Evolutionary conservation across 1,140 invertebrate species (phyloP), one percentile per base, ranked within the genome.

Genomic region (Galleria mellonella): DNA sequence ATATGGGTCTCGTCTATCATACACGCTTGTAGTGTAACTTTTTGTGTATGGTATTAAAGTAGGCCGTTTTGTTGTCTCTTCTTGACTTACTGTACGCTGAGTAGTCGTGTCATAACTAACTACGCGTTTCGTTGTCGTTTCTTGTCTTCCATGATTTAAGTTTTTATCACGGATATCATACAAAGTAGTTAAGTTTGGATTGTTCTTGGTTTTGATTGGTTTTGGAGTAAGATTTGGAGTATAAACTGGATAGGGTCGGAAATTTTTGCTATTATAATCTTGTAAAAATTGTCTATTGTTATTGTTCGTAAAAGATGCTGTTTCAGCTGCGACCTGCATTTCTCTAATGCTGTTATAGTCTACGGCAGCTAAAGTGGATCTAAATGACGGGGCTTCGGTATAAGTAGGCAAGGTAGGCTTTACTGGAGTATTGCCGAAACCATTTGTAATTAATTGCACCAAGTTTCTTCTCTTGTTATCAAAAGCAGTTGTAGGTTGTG

Each of bases 251-350:
- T 81, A 85, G 0, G 77, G 82, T 8, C 73, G 58, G 29, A 65
- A 75, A 23, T 74, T 82, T 46, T 85, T 85, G 31, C 48, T 72
- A 32, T 73, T 72, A 23, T 72, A 78, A 37, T 85, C 74, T 60
- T 76, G 83, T 43, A 77, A 53, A 45, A 68, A 82, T 58, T 76
- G 82, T 41, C 70, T 70, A 43, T 87, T 85, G 50, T 86, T 79
- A 39, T 81, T 90, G 15, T 90, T 89, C 0, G 91, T 89, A 62
- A 93, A 93, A 0, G 92, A 92, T 0, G 92, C 91, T 1, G 90
- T 92, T 74, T 94, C 94, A 1, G 93, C 91, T 0, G 90, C 88
- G 1, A 92, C 88, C 72, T 94, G 93, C 41, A 89, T 89, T 68
- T 94, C 93, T 51, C 84, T 89, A 0, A 77, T 43, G 12, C 57